These are phyloP conservation scores for Leptoclinus maculatus DNA, from an alignment of 2,797 vertebrate genomes.

Conservation along the genomic window DNA sequence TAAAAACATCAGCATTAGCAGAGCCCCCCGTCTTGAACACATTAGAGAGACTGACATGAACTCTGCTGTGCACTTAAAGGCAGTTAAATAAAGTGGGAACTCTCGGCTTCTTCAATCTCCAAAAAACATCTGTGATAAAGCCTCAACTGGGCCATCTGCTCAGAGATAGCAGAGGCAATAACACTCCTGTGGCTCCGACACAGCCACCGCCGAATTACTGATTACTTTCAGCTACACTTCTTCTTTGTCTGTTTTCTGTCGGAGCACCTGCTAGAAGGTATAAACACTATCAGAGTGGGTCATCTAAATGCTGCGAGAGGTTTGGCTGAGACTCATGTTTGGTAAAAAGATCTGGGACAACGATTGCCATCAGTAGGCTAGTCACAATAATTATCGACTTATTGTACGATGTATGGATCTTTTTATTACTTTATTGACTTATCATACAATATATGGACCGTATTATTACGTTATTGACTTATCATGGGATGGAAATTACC, in stretches of 20 bases:
- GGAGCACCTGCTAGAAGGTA: slow-evolving; percentile 8
- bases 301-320: slow-evolving; percentile 13
- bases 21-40: slow-evolving; percentile 17
- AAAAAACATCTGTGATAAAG: slow-evolving; percentile 73
- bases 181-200: slow-evolving; percentile 56
- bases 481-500: no score
- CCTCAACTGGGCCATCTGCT: slow-evolving; percentile 71
- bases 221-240: slow-evolving; percentile 19
- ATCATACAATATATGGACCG: no score
- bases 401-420: neutral
- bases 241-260: slow-evolving; percentile 8
- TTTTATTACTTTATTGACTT: no score
- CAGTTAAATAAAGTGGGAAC: slow-evolving; percentile 54
- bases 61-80: slow-evolving; percentile 42
- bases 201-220: slow-evolving; percentile 14
- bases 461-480: no score
- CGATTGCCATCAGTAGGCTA: neutral
- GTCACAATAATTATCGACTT: neutral
- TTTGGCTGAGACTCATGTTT: slow-evolving; percentile 4
- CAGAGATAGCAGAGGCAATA: slow-evolving; percentile 58
- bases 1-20: slow-evolving; percentile 24
- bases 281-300: slow-evolving; percentile 3
- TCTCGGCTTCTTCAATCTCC: slow-evolving; percentile 63
- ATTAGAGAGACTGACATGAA: slow-evolving; percentile 38
- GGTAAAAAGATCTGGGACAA: slow-evolving; percentile 18